A percentile compares a stretch with the other conserved stretches of the same genome.
phyloP scores from a whole-genome alignment of 2,797 vertebrate genomes.

The Malacoctenus gilli region DNA sequence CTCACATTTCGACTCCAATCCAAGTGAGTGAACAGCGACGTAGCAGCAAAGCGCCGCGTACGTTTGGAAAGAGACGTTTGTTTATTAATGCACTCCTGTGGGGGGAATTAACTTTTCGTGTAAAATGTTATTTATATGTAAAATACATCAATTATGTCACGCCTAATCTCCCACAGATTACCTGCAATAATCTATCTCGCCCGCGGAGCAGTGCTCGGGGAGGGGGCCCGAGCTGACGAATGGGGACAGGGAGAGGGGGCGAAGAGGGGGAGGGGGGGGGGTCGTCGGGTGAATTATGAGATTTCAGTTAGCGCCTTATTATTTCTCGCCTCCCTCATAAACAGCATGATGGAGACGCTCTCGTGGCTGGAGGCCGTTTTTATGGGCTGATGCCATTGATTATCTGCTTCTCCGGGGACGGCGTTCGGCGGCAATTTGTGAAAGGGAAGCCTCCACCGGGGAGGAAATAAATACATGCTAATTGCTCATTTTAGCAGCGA shows the following conservation, averaged over 20 bases:
- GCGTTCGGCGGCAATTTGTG: slow-evolving; percentile 44
- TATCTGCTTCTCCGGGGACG: slow-evolving; percentile 54
- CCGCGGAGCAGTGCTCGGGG: slow-evolving; percentile 14
- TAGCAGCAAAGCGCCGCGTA: too few species aligned
- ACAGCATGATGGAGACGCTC: slow-evolving; percentile 50
- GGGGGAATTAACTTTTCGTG: slow-evolving; percentile 18
- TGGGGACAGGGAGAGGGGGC: slow-evolving; percentile 2
- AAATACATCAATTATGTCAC: slow-evolving; percentile 30
- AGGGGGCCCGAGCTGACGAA: slow-evolving; percentile 35
- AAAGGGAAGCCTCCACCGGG: slow-evolving; percentile 32
- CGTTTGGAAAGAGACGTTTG: background rate
- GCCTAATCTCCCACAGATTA: slow-evolving; percentile 37
- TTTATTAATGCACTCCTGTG: background rate
- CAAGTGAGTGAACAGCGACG: too few species aligned
- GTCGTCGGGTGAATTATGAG: slow-evolving; percentile 41
- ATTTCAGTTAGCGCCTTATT: slow-evolving; percentile 45
- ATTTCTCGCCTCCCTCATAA: slow-evolving; percentile 55
- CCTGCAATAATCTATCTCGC: slow-evolving; percentile 32
- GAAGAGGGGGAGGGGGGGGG: background rate
- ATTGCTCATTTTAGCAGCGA: slow-evolving; percentile 64
- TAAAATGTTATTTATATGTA: slow-evolving; percentile 20
- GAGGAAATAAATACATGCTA: slow-evolving; percentile 58
- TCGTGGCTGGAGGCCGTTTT: slow-evolving; percentile 64
- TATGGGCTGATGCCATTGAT: slow-evolving; percentile 68
- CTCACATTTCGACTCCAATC: too few species aligned